These are phyloP conservation scores for Pluvialis apricaria DNA, from an alignment of 2,113 vertebrate species.

Conservation along the genomic window DNA sequence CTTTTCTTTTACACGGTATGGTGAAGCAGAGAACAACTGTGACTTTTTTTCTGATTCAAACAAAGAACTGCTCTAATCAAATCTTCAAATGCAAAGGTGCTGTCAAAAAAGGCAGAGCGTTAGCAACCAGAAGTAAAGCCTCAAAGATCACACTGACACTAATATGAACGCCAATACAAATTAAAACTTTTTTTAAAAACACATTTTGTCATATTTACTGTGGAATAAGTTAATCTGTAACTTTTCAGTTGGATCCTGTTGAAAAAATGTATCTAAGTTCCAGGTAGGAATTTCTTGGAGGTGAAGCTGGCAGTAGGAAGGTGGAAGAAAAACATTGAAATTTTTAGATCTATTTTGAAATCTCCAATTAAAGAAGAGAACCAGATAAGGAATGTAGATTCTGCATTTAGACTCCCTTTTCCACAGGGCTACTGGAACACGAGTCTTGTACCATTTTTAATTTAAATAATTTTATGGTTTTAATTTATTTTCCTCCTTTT, in stretches of 20 bases:
- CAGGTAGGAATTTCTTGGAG: background rate
- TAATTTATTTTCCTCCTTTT: background rate
- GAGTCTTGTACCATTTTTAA: background rate
- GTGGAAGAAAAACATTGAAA: rapidly evolving
- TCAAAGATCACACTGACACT: background rate
- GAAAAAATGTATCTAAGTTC: background rate
- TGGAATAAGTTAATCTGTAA: background rate
- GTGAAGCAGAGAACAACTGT: background rate
- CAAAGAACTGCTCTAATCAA: background rate
- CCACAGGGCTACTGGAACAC: rapidly evolving
- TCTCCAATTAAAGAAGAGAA: background rate
- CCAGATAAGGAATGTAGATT: background rate
- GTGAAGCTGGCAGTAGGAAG: background rate
- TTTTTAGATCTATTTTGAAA: background rate
- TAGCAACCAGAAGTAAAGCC: background rate
- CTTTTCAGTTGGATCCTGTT: background rate
- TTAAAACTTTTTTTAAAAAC: background rate
- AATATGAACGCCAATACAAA: background rate
- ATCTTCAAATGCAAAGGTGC: background rate
- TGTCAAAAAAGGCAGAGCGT: background rate
- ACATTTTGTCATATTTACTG: background rate
- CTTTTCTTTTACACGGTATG: background rate
- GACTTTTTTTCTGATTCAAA: background rate
- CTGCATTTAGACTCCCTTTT: background rate
- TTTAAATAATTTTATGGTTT: background rate